Conservation (phyloP, 1,140 invertebrate species). For the Drosophila erecta region DNA sequence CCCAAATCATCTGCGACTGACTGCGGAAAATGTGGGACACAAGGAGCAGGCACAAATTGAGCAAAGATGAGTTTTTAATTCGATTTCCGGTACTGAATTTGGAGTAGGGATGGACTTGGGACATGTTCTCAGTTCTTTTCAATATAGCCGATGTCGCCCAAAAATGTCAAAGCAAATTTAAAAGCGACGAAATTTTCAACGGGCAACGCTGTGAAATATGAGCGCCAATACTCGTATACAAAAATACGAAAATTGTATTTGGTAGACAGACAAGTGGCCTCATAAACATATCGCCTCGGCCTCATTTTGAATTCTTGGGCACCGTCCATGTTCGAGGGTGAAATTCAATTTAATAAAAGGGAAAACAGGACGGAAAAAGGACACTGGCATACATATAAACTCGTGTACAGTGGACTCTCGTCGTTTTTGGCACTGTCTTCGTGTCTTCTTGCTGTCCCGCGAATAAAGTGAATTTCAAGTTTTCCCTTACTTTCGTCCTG, state of each 20-base stretch:
- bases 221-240: constrained; percentile 41
- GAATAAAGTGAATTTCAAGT: constrained; percentile 49
- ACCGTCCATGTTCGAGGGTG: constrained; percentile 44
- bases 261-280: constrained; percentile 56
- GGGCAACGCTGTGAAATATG: constrained; percentile 60
- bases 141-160: constrained; percentile 6
- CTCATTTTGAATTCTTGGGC: constrained; percentile 53
- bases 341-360: constrained; percentile 73
- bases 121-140: constrained; percentile 35
- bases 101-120: not conserved
- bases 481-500: constrained; percentile 13
- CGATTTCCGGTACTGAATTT: constrained; percentile 51
- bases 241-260: constrained; percentile 71
- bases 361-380: constrained; percentile 42
- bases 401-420: constrained; percentile 2
- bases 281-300: constrained; percentile 50
- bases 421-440: constrained; percentile 51
- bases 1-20: constrained; percentile 38
- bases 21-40: constrained; percentile 25
- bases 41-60: constrained; percentile 60
- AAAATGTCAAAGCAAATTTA: constrained; percentile 74
- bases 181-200: constrained; percentile 47
- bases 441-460: constrained; percentile 57
- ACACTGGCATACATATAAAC: constrained; percentile 3
- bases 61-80: constrained; percentile 78